Evolutionary conservation across 2,888 invertebrate genomes (phyloP), one percentile per base, ranked within the genome.

Genomic region (Scaptomyza flava): DNA sequence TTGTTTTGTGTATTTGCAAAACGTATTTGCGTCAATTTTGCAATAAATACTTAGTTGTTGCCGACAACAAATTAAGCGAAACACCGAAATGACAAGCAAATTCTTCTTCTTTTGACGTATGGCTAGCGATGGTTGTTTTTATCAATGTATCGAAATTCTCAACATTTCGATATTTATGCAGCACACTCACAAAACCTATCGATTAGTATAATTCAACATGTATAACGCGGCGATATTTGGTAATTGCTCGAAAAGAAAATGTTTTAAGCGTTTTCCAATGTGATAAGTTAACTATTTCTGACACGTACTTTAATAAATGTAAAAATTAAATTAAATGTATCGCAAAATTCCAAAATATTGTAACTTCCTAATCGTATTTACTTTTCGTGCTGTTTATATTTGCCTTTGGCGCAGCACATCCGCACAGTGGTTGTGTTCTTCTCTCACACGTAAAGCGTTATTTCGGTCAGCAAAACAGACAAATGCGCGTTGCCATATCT

Each of bases 81-180:
- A 71, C 68, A 74, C 72, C 68, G 73, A 87, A 82, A 84, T 84
- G 84, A 84, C 84, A 82, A 84, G 84, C 84, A 84, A 65, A 72
- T 79, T 70, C 72, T 77, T 61, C 66, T 63, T 68, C 78, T 72
- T 77, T 70, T 52, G 34, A 54, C 48, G 63, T 67, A 14, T 48
- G 30, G 6, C 46, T 61, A 51, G 62, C 8, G 72, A 76, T 64
- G 71, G 17, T 9, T 38, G 7, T 20, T 23, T 23, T 20, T 27
- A 64, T 57, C 42, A 57, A 53, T 14, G 41, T 9, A 4, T 20
- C 45, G 14, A 20, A 14, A 36, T 42, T 7, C 3, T 7, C 47
- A 23, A 59, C 14, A 27, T 27, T 45, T 36, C 58, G 72, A 47
- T 61, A 41, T 2, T 2, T 2, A 17, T 33, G 3, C 6, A 42